phyloP scores from a whole-genome alignment of 2,113 vertebrate genomes.

The Plecturocebus donacophilus region DNA sequence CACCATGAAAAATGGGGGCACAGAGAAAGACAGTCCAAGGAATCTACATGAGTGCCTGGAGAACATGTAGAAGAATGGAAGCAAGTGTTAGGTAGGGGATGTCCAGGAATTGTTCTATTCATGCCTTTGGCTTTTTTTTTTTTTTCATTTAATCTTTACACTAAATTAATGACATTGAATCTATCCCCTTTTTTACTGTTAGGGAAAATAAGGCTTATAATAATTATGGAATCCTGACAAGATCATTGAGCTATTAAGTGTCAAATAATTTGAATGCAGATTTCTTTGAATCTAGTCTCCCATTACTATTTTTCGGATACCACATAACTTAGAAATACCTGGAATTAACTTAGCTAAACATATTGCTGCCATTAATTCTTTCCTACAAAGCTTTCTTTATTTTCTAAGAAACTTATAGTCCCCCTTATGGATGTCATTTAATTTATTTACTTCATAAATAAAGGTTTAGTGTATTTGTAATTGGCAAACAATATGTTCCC shows the following conservation, averaged over 20 bases:
- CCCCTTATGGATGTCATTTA: not conserved
- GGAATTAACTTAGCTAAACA: constrained; percentile 28
- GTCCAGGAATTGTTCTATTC: not conserved
- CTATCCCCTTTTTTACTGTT: not conserved
- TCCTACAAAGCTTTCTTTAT: not conserved
- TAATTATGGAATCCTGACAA: constrained; percentile 2
- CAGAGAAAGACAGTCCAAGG: not conserved
- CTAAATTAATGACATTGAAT: not conserved
- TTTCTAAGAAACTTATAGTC: not conserved
- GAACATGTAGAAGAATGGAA: not conserved
- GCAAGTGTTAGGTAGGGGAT: not conserved
- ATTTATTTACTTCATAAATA: constrained; percentile 9
- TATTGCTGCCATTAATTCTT: not conserved
- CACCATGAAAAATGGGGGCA: not conserved
- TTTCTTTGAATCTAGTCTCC: not conserved
- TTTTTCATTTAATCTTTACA: not conserved
- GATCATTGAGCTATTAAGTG: not conserved
- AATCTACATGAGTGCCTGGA: not conserved
- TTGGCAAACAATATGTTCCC: not conserved
- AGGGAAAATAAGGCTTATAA: constrained; percentile 13
- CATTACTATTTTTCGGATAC: not conserved
- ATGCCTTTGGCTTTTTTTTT: not conserved
- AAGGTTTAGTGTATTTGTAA: not conserved
- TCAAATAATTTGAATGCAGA: not conserved
- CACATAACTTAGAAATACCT: not conserved